Evolutionary conservation across 2,888 invertebrate species (phyloP).

Genomic region (Nemotelus nigrinus): DNA sequence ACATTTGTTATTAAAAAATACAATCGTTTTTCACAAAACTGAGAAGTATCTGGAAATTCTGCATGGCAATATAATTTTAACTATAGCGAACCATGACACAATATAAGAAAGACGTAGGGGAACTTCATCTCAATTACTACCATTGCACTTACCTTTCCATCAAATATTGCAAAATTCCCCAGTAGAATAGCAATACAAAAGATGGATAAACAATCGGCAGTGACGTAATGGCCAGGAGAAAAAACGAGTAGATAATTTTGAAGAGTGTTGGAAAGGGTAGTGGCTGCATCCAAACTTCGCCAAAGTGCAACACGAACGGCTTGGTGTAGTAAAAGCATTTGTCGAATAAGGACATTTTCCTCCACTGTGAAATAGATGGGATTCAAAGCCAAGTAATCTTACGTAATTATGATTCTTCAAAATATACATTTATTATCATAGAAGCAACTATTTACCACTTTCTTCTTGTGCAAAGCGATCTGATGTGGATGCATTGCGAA

Average conservation of each 20-base stretch:
- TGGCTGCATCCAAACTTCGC: constrained; percentile 66
- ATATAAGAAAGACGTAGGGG: no score
- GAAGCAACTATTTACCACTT: constrained; percentile 11
- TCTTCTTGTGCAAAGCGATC: constrained; percentile 26
- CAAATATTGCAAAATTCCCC: constrained; percentile 64
- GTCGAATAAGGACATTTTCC: constrained; percentile 12
- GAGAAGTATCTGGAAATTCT: no score
- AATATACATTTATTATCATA: not conserved
- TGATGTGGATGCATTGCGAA: constrained; percentile 53
- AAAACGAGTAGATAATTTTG: constrained; percentile 65
- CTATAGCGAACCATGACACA: no score
- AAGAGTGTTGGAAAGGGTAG: constrained; percentile 68
- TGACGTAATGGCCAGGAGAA: constrained; percentile 64
- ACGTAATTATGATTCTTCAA: not conserved
- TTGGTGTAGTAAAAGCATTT: constrained; percentile 44
- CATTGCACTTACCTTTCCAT: constrained; percentile 62
- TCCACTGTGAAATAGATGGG: constrained; percentile 44
- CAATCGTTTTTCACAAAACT: no score
- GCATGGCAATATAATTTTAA: no score
- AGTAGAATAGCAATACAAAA: constrained; percentile 63
- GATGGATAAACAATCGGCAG: constrained; percentile 66
- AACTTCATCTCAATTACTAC: not conserved
- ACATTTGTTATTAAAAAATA: no score
- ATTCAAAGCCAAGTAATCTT: not conserved
- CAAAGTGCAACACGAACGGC: constrained; percentile 63